Base-by-base conservation (phyloP, 2,113 vertebrate genomes). In the Pelecanus crispus region DNA sequence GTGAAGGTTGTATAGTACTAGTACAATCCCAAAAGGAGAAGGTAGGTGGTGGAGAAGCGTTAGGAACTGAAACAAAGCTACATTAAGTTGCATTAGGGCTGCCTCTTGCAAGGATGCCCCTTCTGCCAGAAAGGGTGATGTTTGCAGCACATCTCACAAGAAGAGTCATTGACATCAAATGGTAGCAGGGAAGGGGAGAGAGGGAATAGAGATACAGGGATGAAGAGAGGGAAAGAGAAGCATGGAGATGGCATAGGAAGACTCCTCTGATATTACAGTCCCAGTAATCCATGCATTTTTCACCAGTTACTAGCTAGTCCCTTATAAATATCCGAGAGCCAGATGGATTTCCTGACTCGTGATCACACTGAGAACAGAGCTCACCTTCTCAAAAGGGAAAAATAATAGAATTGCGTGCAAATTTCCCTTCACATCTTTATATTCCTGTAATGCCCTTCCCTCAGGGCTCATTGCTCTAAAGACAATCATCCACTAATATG, bases 381-480 rank as follows among this genome's bases (percentile, higher is more conserved):
- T 97, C 95, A 80, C 96, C 79, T 96, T 89, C 89, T 92, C 96
- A 95, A 91, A 96, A 94, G 91, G 91, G 92, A 95, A 95, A 94
- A 96, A 94, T 89, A 96, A 94, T 90, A 96, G 92, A 96, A 95
- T 29, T 80, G 92, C 21, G 22, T 88, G 95, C 93, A 94, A 90
- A 95, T 97, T 97, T 94, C 80, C 66, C 81, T 94, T 94, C 62
- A 73, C 81, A 50, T 97, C 96, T 95, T 92, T 87, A 95, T 95
- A 97, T 40, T 94, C 93, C 91, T 94, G 87, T 97, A 96, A 97
- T 94, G 94, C 93, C 89, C 96, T 96, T 97, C 96, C 97, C 96
- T 96, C 91, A 95, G 95, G 92, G 89, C 93, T 95, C 91, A 97
- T 95, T 94, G 96, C 97, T 97, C 96, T 95, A 93, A 97, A 97